Percentiles rank a stretch among this genome's conserved stretches.
Evolutionary conservation across 37 sponge, comb jelly and placozoan genomes (phyloP).

Genomic region (Oopsacas minuta): DNA sequence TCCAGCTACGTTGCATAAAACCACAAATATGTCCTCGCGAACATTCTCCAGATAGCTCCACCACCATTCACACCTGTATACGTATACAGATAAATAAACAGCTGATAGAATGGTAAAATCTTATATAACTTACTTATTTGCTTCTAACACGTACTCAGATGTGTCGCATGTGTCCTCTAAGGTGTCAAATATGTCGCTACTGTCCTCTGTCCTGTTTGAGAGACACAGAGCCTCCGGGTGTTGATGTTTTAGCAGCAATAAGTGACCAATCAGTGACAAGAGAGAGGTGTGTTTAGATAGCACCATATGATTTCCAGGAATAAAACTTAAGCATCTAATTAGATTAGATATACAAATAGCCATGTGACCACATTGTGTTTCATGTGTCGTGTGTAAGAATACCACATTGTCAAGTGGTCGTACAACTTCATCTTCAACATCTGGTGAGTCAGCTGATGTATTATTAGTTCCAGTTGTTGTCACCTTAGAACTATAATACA

Average conservation of each 20-base stretch:
- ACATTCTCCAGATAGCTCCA: constrained; percentile 64
- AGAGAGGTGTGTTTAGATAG: constrained; percentile 61
- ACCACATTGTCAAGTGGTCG: neutral
- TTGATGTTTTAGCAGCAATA: constrained; percentile 62
- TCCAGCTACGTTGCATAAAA: constrained; percentile 77
- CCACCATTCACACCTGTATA: constrained; percentile 64
- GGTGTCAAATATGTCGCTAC: neutral
- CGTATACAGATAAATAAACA: neutral
- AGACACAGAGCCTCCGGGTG: constrained; percentile 23
- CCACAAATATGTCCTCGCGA: constrained; percentile 64
- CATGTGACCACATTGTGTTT: neutral
- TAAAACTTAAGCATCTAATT: constrained; percentile 75
- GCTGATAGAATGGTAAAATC: neutral
- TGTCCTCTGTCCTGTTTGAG: neutral
- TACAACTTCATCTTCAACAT: neutral
- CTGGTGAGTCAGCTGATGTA: neutral
- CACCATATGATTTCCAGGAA: constrained; percentile 78
- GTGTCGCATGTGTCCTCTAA: neutral
- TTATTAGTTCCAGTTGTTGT: neutral
- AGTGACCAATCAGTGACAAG: constrained; percentile 47
- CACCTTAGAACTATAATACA: neutral
- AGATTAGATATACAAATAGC: constrained; percentile 72
- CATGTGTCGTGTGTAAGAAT: constrained; percentile 19
- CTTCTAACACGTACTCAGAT: neutral
- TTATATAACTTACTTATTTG: neutral